Conservation (phyloP, 1,140 invertebrate genomes). For the Drosophila triauraria region DNA sequence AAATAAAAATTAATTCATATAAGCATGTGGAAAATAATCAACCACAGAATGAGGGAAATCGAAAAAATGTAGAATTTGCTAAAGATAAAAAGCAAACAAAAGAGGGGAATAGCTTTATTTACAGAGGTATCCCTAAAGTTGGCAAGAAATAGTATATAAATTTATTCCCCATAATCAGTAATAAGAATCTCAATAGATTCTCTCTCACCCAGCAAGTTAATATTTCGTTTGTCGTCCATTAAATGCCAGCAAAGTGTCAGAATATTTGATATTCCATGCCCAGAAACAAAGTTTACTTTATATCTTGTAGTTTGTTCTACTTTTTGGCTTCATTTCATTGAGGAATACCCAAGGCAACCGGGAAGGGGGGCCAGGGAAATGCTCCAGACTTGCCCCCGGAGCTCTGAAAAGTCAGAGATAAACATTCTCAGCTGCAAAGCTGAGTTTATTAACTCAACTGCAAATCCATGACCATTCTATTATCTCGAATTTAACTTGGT, state of each 20-base stretch:
- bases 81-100: background rate
- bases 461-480: slow-evolving; percentile 46
- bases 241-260: slow-evolving; percentile 9
- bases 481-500: slow-evolving; percentile 49
- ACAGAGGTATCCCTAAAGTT: too few relatives aligned
- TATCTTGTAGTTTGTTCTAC: slow-evolving; percentile 4
- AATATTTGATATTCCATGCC: background rate
- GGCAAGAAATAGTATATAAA: too few relatives aligned
- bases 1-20: slow-evolving; percentile 12
- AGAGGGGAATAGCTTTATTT: too few relatives aligned
- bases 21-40: slow-evolving; percentile 5
- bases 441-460: slow-evolving; percentile 46
- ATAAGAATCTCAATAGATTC: too few relatives aligned
- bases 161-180: too few relatives aligned
- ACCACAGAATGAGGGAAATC: background rate
- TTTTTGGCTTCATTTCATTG: slow-evolving; percentile 6
- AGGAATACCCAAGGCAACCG: background rate
- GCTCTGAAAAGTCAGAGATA: slow-evolving; percentile 14
- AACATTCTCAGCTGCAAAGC: slow-evolving; percentile 22
- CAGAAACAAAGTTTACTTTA: slow-evolving; percentile 11
- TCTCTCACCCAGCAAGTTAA: background rate
- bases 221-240: background rate
- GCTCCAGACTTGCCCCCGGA: background rate
- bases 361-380: background rate
- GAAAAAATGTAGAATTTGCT: background rate